Evolutionary conservation across 2,888 invertebrate species (phyloP).

Genomic region (Ephialtes manifestator): DNA sequence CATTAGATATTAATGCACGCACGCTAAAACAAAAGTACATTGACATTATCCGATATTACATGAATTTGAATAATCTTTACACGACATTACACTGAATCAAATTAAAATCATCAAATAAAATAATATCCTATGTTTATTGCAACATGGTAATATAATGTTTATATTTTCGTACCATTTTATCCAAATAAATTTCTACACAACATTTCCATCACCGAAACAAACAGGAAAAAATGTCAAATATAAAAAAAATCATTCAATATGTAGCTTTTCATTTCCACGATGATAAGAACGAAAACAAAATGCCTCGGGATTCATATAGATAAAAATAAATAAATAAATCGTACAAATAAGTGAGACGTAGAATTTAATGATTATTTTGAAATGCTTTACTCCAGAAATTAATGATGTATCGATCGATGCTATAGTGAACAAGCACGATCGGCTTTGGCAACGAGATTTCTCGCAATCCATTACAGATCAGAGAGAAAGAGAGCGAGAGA

Average conservation of each 20-base stretch:
- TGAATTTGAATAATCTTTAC: too few species aligned
- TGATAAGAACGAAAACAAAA: slow-evolving; percentile 1
- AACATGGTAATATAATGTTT: too few species aligned
- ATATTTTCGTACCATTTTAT: too few species aligned
- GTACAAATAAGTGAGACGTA: slow-evolving; percentile 16
- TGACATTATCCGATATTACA: too few species aligned
- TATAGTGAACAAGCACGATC: slow-evolving; percentile 28
- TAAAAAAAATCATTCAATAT: slow-evolving; percentile 15
- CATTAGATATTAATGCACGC: too few species aligned
- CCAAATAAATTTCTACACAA: too few species aligned
- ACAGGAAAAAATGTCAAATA: background rate
- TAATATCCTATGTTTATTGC: too few species aligned
- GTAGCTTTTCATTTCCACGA: slow-evolving; percentile 6
- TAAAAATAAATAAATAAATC: slow-evolving; percentile 3
- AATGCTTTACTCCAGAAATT: slow-evolving; percentile 46
- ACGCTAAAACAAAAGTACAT: too few species aligned
- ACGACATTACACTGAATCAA: too few species aligned
- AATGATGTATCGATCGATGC: slow-evolving; percentile 57
- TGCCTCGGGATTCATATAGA: background rate
- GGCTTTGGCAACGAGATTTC: slow-evolving; percentile 55
- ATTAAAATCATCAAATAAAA: too few species aligned
- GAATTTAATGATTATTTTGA: slow-evolving; percentile 46
- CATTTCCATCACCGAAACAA: background rate
- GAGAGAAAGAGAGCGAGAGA: slow-evolving; percentile 10
- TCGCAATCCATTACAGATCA: slow-evolving; percentile 57